Percentiles rank a stretch among this genome's conserved stretches.
Evolutionary conservation across 2,113 vertebrate genomes (phyloP).

Genomic region (Daubentonia madagascariensis): DNA sequence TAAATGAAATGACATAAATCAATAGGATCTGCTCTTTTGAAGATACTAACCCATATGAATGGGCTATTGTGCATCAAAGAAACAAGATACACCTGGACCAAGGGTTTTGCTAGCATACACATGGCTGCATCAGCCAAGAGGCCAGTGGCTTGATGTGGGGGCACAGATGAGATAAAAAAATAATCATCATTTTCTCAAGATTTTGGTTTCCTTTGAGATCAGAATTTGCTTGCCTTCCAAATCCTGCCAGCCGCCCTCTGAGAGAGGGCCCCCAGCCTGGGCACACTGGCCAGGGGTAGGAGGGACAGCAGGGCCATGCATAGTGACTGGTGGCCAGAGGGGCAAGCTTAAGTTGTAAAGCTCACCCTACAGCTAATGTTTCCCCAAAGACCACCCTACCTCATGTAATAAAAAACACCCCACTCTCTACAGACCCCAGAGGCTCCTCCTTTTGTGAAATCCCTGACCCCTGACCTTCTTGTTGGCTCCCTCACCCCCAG

Average conservation of each 20-base stretch:
- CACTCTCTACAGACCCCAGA: not conserved
- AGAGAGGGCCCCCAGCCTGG: not conserved
- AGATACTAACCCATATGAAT: not conserved
- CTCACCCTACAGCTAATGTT: not conserved
- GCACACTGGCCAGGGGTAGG: not conserved
- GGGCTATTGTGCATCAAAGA: not conserved
- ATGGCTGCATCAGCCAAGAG: not conserved
- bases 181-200: not conserved
- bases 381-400: not conserved
- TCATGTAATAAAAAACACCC: not conserved
- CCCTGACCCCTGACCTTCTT: not conserved
- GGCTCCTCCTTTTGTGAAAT: not conserved
- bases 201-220: not conserved
- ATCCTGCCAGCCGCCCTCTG: not conserved
- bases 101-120: no score
- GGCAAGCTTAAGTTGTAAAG: not conserved
- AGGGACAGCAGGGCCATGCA: not conserved
- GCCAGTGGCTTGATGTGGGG: not conserved
- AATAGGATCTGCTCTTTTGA: not conserved
- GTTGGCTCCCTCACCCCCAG: not conserved
- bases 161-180: not conserved
- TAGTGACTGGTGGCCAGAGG: not conserved
- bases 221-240: slow-evolving; percentile 1
- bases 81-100: not conserved
- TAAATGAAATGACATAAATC: not conserved